Evolutionary conservation across 2,113 vertebrate species (phyloP), one percentile per base, ranked within the genome.

Genomic region (Hiodon tergisus): DNA sequence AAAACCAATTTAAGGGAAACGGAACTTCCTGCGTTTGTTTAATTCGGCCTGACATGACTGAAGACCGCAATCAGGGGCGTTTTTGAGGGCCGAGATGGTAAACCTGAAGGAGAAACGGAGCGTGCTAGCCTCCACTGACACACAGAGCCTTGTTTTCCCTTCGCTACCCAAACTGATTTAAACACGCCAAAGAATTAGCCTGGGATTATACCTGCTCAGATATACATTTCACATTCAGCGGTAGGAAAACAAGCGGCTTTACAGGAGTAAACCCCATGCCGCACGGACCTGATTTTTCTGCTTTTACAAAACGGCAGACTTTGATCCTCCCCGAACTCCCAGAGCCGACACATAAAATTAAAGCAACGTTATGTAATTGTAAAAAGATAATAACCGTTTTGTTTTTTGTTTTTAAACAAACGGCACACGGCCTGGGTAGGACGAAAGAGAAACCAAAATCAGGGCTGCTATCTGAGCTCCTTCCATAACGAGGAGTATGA

Each of bases 31-130:
- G 70, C 78, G 82, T 84, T 86, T 85, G 83, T 91, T 90, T 91
- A 92, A 94, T 89, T 92, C 84, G 83, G 83, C 84, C 86, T 90
- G 85, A 89, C 86, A 82, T 93, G 84, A 91, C 83, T 90, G 91
- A 94, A 93, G 79, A 92, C 85, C 82, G 81, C 84, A 93, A 91
- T 88, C 85, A 91, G 83, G 84, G 91, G 90, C 82, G 83, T 89
- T 87, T 89, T 87, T 77, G 78, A 82, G 83, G 77, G 90, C 91
- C 91, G 94, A 90, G 91, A 89, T 87, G 91, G 89, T 82, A 82
- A 83, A 51, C 67, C 85, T 79, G 81, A 75, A 48, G 83, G 83
- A 83, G 86, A 90, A 87, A 84, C 85, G 86, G 84, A 89, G 82
- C 79, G 6, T 8, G 51, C 47, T 13, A 52, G 46, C 46, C 61